Conservation (phyloP, 2,797 vertebrate species). For the Channa striata region DNA sequence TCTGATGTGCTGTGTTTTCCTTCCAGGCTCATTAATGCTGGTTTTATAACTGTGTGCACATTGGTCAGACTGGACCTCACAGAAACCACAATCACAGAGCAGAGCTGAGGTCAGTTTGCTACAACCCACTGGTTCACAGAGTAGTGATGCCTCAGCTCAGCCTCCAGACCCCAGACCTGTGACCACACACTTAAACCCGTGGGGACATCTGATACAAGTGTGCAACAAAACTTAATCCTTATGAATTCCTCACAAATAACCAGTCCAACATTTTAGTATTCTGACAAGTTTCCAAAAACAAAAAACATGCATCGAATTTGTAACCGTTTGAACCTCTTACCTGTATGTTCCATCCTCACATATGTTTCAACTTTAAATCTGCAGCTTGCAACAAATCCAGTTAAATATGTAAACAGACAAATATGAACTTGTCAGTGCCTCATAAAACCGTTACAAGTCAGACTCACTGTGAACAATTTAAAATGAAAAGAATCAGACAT, state of each 20-base stretch:
- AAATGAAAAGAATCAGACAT: too few species aligned
- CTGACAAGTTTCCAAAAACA: too few species aligned
- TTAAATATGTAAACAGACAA: too few species aligned
- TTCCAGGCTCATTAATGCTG: constrained; percentile 16
- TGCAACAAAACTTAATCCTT: not conserved
- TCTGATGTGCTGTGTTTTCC: constrained; percentile 9
- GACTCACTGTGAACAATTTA: too few species aligned
- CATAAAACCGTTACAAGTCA: too few species aligned
- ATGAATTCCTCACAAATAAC: not conserved
- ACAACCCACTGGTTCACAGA: constrained; percentile 12
- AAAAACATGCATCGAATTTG: too few species aligned
- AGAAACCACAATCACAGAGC: constrained; percentile 48
- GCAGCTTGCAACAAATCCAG: too few species aligned
- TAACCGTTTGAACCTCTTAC: too few species aligned
- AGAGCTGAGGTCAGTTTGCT: constrained; percentile 9
- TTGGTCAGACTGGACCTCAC: constrained; percentile 35
- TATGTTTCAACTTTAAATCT: too few species aligned
- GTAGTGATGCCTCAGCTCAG: not conserved
- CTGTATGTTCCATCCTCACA: too few species aligned
- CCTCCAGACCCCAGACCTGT: not conserved
- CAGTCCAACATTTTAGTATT: not conserved
- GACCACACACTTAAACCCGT: not conserved
- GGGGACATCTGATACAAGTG: not conserved
- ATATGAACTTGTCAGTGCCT: too few species aligned
- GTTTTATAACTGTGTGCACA: not conserved